Evolutionary conservation across 2,113 vertebrate species (phyloP).

Genomic region (Tyrannus savana): DNA sequence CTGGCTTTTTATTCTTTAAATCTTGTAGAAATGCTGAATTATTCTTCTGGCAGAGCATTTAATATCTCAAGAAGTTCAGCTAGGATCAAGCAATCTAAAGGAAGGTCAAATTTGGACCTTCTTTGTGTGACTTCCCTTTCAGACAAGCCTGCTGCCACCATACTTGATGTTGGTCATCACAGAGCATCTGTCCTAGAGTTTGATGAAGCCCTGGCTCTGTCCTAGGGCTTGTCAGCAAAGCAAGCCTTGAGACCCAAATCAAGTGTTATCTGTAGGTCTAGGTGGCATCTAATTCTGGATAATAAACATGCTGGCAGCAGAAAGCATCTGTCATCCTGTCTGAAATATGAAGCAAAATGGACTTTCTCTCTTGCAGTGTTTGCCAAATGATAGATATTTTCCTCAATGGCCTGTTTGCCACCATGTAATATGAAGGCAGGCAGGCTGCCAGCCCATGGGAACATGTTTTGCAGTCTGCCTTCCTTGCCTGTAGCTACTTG

Average conservation of each 20-base stretch:
- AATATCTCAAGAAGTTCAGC: neutral
- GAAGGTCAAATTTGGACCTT: neutral
- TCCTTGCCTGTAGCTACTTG: neutral
- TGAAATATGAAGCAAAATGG: conserved; percentile 12
- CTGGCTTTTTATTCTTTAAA: neutral
- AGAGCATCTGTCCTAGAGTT: neutral
- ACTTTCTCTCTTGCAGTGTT: neutral
- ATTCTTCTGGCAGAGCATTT: neutral
- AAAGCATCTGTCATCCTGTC: conserved; percentile 2
- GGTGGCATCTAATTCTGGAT: conserved; percentile 4
- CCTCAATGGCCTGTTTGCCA: conserved; percentile 1
- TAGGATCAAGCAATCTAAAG: neutral
- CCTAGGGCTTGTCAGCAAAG: neutral
- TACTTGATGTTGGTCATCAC: neutral
- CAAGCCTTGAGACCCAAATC: neutral
- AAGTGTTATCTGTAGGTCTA: neutral
- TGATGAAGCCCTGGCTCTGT: neutral
- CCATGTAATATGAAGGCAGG: neutral
- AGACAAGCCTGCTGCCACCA: neutral
- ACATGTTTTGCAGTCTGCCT: neutral
- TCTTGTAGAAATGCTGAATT: neutral
- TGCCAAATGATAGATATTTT: conserved; percentile 25
- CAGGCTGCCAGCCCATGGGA: conserved; percentile 22
- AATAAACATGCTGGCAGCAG: conserved; percentile 3
- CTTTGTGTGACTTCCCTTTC: neutral